These are phyloP conservation scores for Alcis repandata DNA, from an alignment of 2,888 invertebrate genomes.

Conservation along the genomic window DNA sequence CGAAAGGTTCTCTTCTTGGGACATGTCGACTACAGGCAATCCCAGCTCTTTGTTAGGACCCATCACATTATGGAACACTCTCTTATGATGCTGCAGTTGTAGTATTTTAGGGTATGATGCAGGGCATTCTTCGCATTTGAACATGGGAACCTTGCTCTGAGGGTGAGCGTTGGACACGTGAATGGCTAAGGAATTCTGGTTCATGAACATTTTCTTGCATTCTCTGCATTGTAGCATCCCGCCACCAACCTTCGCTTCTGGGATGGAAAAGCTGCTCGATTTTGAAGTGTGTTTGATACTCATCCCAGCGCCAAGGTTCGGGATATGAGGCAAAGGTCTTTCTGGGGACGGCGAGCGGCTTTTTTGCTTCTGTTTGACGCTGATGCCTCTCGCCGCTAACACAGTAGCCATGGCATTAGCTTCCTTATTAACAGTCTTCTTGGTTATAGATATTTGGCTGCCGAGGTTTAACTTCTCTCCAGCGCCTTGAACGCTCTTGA, in stretches of 20 bases:
- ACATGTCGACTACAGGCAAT: constrained; percentile 90
- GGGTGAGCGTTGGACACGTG: constrained; percentile 79
- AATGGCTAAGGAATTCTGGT: constrained; percentile 69
- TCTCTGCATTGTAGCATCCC: constrained; percentile 76
- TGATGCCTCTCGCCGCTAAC: constrained; percentile 91
- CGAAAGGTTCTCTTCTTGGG: constrained; percentile 88
- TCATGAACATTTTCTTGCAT: constrained; percentile 82
- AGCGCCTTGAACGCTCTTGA: constrained; percentile 91
- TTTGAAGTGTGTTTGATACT: constrained; percentile 85
- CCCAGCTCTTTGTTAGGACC: constrained; percentile 88
- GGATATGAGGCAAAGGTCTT: constrained; percentile 77
- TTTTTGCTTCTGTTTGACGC: constrained; percentile 90
- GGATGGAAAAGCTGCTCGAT: constrained; percentile 77
- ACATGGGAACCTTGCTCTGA: constrained; percentile 73
- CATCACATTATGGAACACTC: constrained; percentile 79
- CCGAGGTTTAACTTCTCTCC: constrained; percentile 88
- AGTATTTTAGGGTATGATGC: constrained; percentile 90
- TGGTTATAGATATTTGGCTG: constrained; percentile 91
- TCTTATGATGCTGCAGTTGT: constrained; percentile 88
- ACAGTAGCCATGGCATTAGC: constrained; percentile 92
- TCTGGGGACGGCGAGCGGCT: constrained; percentile 79
- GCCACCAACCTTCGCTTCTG: constrained; percentile 76
- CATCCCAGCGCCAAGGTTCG: constrained; percentile 81
- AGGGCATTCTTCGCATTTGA: constrained; percentile 90
- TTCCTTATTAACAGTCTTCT: constrained; percentile 88